These are phyloP conservation scores for Uloborus plumipes DNA, from an alignment of 2,888 invertebrate species.

Conservation along the genomic window DNA sequence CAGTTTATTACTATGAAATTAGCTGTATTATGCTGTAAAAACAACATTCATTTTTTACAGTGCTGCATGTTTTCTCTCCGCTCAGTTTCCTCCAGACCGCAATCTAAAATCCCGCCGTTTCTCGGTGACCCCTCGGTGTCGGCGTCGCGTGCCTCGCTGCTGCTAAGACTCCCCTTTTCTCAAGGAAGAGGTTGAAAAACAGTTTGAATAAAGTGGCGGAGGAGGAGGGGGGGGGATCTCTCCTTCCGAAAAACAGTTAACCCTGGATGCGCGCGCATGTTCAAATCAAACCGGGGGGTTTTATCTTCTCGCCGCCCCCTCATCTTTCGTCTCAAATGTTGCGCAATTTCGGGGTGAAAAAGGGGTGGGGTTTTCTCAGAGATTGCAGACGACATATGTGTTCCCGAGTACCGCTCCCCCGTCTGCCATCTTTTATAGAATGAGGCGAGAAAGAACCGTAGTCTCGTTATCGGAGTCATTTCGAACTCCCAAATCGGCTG, in stretches of 20 bases:
- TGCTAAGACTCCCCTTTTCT: constrained; percentile 5
- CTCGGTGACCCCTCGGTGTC: constrained; percentile 17
- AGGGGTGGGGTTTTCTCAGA: constrained; percentile 18
- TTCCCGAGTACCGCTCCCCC: constrained; percentile 9
- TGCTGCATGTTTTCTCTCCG: too few species aligned
- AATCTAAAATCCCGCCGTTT: constrained; percentile 3
- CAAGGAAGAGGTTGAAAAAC: constrained; percentile 20
- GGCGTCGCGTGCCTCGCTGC: neutral
- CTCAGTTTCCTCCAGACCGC: too few species aligned
- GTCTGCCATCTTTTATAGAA: constrained; percentile 25
- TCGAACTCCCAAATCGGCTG: constrained; percentile 61
- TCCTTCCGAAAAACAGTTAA: constrained; percentile 39
- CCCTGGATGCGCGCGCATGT: constrained; percentile 47
- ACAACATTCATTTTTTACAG: too few species aligned
- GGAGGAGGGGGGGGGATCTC: neutral
- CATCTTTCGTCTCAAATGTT: constrained; percentile 53
- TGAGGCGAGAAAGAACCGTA: constrained; percentile 35
- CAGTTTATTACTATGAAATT: too few species aligned
- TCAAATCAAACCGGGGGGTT: constrained; percentile 45
- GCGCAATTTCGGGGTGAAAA: constrained; percentile 10
- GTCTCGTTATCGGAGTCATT: constrained; percentile 62
- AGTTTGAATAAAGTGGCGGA: constrained; percentile 53
- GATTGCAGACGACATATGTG: constrained; percentile 61
- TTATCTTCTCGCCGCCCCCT: constrained; percentile 21
- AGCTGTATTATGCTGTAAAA: too few species aligned